Conservation (phyloP, 64 coral and sea anemone genomes). For the Pocillopora damicornis region DNA sequence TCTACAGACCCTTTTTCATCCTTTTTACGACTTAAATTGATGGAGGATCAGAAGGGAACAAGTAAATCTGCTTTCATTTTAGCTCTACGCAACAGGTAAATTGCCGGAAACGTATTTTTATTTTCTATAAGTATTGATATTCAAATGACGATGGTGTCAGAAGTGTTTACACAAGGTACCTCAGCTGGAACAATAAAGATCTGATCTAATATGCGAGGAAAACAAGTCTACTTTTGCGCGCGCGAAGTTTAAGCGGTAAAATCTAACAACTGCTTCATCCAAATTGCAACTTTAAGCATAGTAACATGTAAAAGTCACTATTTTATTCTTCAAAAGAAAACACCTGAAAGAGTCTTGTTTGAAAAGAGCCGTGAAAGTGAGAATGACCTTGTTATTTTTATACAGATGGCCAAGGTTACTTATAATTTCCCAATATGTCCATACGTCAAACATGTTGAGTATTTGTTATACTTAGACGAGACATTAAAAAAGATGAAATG, state of each 20-base stretch:
- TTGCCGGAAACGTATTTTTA: neutral
- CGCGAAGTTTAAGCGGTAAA: neutral
- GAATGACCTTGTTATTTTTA: too few relatives aligned
- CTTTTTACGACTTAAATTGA: neutral
- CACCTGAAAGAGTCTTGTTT: too few relatives aligned
- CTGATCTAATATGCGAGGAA: neutral
- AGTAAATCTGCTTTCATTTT: neutral
- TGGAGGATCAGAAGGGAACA: neutral
- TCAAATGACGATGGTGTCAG: neutral
- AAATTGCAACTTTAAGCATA: too few relatives aligned
- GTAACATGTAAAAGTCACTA: too few relatives aligned
- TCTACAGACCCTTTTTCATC: neutral
- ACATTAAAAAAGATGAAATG: too few relatives aligned
- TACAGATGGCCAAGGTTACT: too few relatives aligned
- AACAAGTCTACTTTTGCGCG: slow-evolving; percentile 2
- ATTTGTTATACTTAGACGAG: too few relatives aligned
- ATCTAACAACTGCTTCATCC: too few relatives aligned
- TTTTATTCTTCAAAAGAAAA: too few relatives aligned
- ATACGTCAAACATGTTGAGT: too few relatives aligned
- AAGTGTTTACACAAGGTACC: neutral
- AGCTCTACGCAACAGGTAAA: neutral
- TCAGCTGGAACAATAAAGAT: neutral
- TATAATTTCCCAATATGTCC: too few relatives aligned
- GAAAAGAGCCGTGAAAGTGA: too few relatives aligned
- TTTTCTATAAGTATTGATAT: neutral